Conservation (phyloP, 2,888 invertebrate species). For the Drosophila phalerata region DNA sequence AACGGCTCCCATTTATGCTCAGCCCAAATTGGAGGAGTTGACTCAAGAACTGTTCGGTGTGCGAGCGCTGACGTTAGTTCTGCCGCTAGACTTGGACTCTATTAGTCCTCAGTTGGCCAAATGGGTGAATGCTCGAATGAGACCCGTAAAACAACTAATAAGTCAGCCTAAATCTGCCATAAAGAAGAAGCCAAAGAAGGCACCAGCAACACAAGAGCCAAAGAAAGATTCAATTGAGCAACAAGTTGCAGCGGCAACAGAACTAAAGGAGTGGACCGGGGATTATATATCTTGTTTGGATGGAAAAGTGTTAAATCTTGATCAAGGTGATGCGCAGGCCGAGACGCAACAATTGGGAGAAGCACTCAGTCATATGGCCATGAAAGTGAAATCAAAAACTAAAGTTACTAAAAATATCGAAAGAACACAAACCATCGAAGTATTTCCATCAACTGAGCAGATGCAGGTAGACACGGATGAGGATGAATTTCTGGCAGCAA, state of each 20-base stretch:
- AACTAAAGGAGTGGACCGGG: slow-evolving; percentile 46
- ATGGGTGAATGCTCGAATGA: slow-evolving; percentile 65
- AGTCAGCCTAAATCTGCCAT: neutral
- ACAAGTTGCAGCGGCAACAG: neutral
- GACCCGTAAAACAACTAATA: neutral
- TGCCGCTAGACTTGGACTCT: slow-evolving; percentile 54
- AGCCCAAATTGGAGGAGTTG: slow-evolving; percentile 74
- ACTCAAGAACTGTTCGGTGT: slow-evolving; percentile 73
- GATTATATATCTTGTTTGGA: slow-evolving; percentile 75
- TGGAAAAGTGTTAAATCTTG: slow-evolving; percentile 12
- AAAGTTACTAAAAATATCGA: neutral
- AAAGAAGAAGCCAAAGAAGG: slow-evolving; percentile 16
- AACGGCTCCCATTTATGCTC: slow-evolving; percentile 72
- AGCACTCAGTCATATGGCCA: slow-evolving; percentile 62
- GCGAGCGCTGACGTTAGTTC: slow-evolving; percentile 59
- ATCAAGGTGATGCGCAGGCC: slow-evolving; percentile 32
- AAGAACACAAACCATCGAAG: neutral
- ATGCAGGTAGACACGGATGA: slow-evolving; percentile 51
- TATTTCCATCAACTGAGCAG: neutral
- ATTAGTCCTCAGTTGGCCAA: slow-evolving; percentile 51
- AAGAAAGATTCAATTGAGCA: neutral
- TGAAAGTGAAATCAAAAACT: slow-evolving; percentile 11
- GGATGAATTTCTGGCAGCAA: slow-evolving; percentile 68
- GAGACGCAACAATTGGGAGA: slow-evolving; percentile 44
- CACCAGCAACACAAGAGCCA: neutral